Evolutionary conservation across 2,113 vertebrate genomes (phyloP).

Genomic region (Heteronetta atricapilla): DNA sequence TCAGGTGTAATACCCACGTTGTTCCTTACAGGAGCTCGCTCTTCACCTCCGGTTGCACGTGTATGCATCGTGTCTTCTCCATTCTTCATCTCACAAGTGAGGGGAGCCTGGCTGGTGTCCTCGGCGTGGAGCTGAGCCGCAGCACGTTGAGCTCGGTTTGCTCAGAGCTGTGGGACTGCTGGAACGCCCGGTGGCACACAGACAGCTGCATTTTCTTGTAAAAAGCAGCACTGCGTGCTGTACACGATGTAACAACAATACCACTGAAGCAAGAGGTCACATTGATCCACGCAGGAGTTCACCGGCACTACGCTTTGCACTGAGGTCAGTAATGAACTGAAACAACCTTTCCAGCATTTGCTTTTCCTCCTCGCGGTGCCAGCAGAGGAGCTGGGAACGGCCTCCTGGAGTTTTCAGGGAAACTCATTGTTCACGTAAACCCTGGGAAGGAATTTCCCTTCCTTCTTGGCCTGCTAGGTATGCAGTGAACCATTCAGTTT

Average conservation of each 20-base stretch:
- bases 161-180: background rate
- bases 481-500: constrained; percentile 66
- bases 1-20: fast-evolving
- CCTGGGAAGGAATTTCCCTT: constrained; percentile 51
- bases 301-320: background rate
- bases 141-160: background rate
- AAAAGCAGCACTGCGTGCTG: background rate
- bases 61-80: fast-evolving
- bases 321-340: constrained; percentile 51
- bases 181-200: background rate
- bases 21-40: background rate
- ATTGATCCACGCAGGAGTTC: constrained; percentile 17
- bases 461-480: constrained; percentile 32
- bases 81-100: background rate
- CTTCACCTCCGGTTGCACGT: background rate
- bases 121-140: background rate
- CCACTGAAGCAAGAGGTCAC: constrained; percentile 47
- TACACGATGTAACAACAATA: background rate
- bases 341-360: constrained; percentile 7
- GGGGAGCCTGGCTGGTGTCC: background rate
- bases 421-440: constrained; percentile 70
- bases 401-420: constrained; percentile 66
- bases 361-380: constrained; percentile 22
- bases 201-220: background rate
- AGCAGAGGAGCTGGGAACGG: constrained; percentile 1